Conservation (phyloP, 2,888 invertebrate genomes). For the Hololepta plana region DNA sequence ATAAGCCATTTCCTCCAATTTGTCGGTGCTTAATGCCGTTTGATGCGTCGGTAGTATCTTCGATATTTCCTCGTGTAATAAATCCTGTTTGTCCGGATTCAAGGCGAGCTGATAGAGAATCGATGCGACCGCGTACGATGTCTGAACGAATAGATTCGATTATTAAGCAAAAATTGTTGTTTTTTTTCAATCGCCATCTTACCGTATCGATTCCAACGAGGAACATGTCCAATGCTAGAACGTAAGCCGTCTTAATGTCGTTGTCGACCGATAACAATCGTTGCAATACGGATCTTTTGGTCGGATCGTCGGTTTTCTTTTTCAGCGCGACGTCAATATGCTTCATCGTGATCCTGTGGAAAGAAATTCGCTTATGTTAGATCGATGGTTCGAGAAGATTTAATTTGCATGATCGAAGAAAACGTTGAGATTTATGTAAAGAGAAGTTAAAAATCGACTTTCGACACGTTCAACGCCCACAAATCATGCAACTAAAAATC, state of each 20-base stretch:
- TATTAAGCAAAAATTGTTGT: conserved; percentile 3
- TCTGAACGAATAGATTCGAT: conserved; percentile 29
- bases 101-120: conserved; percentile 51
- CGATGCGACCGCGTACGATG: conserved; percentile 58
- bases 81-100: conserved; percentile 45
- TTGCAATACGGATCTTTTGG: conserved; percentile 42
- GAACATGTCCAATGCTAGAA: conserved; percentile 57
- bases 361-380: conserved; percentile 13
- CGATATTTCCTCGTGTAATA: conserved; percentile 38
- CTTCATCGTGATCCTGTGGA: conserved; percentile 39
- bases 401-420: too few relatives aligned
- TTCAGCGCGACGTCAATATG: conserved; percentile 30
- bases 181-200: conserved; percentile 13
- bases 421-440: too few relatives aligned
- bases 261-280: conserved; percentile 38
- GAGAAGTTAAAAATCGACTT: too few relatives aligned
- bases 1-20: conserved; percentile 44
- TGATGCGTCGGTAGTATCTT: conserved; percentile 28
- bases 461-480: too few relatives aligned
- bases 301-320: conserved; percentile 14
- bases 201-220: conserved; percentile 68
- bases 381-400: too few relatives aligned
- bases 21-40: conserved; percentile 32
- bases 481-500: too few relatives aligned
- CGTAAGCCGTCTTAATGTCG: conserved; percentile 45